Percentiles rank a stretch among this genome's conserved stretches.
Evolutionary conservation across 1,140 invertebrate genomes (phyloP).

Genomic region (Brachionus rotundiformis): DNA sequence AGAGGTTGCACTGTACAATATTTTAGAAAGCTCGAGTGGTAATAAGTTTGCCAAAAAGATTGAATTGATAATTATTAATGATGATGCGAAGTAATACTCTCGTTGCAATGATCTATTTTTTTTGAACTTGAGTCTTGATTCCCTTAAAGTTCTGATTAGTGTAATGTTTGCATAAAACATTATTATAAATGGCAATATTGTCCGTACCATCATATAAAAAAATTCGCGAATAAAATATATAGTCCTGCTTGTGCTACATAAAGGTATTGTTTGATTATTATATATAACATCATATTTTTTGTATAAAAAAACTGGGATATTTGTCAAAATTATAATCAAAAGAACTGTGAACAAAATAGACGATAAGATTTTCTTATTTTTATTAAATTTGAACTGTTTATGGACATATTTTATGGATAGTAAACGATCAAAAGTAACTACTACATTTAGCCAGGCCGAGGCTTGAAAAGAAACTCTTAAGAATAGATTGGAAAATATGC

Average conservation of each 20-base stretch:
- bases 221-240: background rate
- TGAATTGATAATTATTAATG: background rate
- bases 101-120: background rate
- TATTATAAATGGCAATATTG: background rate
- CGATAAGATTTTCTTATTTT: constrained; percentile 5
- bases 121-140: background rate
- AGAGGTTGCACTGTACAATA: background rate
- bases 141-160: background rate
- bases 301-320: background rate
- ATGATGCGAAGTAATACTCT: background rate
- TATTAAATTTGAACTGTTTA: constrained; percentile 9
- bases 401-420: background rate
- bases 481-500: constrained; percentile 1
- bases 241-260: background rate
- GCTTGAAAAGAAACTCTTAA: constrained; percentile 12
- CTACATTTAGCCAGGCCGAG: background rate
- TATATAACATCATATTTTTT: background rate
- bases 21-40: background rate
- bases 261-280: background rate
- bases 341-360: background rate
- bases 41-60: constrained; percentile 2
- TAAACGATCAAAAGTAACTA: background rate
- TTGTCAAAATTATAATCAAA: background rate
- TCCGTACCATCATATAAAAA: background rate
- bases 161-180: background rate